Percentiles rank a stretch among this genome's conserved stretches.
phyloP scores from a whole-genome alignment of 2,113 vertebrate genomes.

The Silurus meridionalis region DNA sequence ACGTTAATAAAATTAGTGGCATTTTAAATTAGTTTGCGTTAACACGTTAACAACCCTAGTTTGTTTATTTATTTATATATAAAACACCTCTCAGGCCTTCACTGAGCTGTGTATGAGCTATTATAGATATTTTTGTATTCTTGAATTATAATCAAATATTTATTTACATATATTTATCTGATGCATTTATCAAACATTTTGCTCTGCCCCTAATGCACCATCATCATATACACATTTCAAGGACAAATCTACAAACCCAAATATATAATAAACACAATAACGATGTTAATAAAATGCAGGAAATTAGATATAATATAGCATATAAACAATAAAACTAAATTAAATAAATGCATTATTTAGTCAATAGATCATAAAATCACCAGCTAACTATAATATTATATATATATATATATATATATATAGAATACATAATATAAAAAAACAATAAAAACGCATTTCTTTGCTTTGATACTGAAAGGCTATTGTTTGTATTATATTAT shows the following conservation, averaged over 20 bases:
- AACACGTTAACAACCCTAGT: too few relatives aligned
- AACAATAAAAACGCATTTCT: background rate
- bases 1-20: too few relatives aligned
- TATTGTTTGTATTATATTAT: background rate
- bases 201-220: background rate
- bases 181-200: background rate
- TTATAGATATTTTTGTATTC: too few relatives aligned
- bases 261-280: background rate
- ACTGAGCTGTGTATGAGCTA: too few relatives aligned
- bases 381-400: background rate
- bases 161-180: background rate
- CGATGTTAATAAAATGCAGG: background rate
- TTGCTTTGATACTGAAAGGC: background rate
- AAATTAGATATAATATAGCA: background rate
- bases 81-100: too few relatives aligned
- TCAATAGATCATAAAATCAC: background rate
- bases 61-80: too few relatives aligned
- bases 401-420: too few relatives aligned
- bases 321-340: background rate
- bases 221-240: background rate
- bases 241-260: background rate
- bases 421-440: background rate
- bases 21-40: too few relatives aligned
- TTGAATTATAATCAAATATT: background rate
- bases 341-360: background rate